These are phyloP conservation scores for Bufo bufo DNA, from an alignment of 2,113 vertebrate species.

Conservation along the genomic window DNA sequence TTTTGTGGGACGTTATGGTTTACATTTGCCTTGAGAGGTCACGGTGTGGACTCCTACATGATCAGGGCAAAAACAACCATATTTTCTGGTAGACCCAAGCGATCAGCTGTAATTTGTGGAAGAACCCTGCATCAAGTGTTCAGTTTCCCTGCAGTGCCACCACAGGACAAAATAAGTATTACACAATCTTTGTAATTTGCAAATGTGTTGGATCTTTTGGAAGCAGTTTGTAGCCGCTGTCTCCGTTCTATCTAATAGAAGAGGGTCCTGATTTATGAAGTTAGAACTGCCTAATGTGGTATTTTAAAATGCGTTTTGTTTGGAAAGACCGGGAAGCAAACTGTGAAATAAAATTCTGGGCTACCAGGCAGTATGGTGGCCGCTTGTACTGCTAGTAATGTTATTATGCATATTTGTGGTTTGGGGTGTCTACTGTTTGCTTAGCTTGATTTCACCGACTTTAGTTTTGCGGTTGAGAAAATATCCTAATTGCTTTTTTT, in stretches of 20 bases:
- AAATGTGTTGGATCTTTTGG: neutral
- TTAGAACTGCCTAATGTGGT: neutral
- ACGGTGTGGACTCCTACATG: too few relatives aligned
- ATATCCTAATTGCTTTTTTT: neutral
- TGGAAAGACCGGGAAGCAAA: neutral
- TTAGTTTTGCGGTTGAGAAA: slow-evolving; percentile 35
- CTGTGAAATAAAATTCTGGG: neutral
- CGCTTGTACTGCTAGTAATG: neutral
- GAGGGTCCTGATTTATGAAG: neutral
- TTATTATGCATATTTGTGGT: slow-evolving; percentile 34
- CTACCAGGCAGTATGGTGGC: neutral
- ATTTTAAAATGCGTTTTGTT: neutral
- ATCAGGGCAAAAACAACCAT: too few relatives aligned
- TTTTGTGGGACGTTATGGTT: too few relatives aligned
- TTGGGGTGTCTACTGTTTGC: slow-evolving; percentile 47
- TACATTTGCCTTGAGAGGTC: too few relatives aligned
- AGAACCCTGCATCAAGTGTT: neutral
- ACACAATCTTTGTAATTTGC: neutral
- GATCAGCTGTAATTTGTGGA: neutral
- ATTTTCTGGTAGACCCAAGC: neutral
- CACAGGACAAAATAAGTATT: neutral
- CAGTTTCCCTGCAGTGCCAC: neutral
- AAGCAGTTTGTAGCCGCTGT: neutral
- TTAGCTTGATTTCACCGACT: slow-evolving; percentile 22
- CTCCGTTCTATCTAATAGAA: neutral